phyloP scores from a whole-genome alignment of 1,140 invertebrate species.

The Marisa cornuarietis region DNA sequence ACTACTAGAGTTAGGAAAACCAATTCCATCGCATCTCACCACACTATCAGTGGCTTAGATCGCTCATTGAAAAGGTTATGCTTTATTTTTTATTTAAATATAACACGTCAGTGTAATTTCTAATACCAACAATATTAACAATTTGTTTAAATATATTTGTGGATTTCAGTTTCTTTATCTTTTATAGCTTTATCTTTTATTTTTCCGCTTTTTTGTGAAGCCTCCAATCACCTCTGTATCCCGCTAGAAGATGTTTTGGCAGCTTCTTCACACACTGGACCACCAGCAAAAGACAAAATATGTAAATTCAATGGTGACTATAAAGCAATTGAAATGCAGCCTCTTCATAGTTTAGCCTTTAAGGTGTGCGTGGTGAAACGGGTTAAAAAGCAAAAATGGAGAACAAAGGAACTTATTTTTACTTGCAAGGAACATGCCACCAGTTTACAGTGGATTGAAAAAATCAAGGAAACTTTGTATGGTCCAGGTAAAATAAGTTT shows the following conservation, averaged over 20 bases:
- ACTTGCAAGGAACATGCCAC: slow-evolving; percentile 40
- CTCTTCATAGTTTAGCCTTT: slow-evolving; percentile 38
- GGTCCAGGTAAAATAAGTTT: slow-evolving; percentile 37
- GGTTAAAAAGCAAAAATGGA: slow-evolving; percentile 47
- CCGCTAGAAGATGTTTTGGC: not conserved
- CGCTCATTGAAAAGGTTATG: too few species aligned
- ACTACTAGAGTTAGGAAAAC: too few species aligned
- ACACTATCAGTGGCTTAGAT: too few species aligned
- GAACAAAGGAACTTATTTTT: slow-evolving; percentile 45
- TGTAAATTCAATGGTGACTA: slow-evolving; percentile 30
- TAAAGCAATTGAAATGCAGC: slow-evolving; percentile 41
- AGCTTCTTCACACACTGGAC: not conserved
- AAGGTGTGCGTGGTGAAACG: slow-evolving; percentile 41
- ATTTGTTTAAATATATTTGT: not conserved
- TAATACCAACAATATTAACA: too few species aligned
- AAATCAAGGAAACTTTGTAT: slow-evolving; percentile 39
- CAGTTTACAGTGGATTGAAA: slow-evolving; percentile 52
- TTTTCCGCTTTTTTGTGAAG: not conserved
- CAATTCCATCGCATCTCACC: too few species aligned
- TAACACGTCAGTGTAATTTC: too few species aligned
- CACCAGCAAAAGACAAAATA: slow-evolving; percentile 9
- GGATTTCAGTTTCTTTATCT: not conserved
- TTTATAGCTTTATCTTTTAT: not conserved
- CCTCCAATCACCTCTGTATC: not conserved
- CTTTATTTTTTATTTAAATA: too few species aligned